phyloP scores from a whole-genome alignment of 2,113 vertebrate genomes.

The Phrynocephalus versicolor region DNA sequence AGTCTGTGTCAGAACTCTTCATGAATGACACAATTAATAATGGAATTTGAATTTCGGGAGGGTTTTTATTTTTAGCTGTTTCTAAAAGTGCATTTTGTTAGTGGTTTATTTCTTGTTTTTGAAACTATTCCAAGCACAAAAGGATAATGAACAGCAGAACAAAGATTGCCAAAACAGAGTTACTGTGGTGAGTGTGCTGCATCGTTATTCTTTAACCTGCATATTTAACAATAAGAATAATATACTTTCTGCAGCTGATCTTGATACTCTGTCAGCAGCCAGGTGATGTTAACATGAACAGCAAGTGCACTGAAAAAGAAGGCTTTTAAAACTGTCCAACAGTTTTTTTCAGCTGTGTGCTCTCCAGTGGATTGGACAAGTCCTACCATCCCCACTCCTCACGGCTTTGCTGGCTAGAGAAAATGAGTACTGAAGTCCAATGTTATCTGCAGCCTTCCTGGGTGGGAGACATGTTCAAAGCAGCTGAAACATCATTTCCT shows the following conservation, averaged over 20 bases:
- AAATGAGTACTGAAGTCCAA: not conserved
- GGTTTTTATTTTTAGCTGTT: not conserved
- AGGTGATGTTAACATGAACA: not conserved
- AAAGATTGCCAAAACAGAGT: not conserved
- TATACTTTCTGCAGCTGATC: not conserved
- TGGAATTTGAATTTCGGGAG: not conserved
- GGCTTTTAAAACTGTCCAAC: not conserved
- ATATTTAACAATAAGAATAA: not conserved
- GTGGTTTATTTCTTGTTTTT: not conserved
- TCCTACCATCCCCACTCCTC: not conserved
- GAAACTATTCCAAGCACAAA: conserved; percentile 16
- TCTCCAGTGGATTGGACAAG: not conserved
- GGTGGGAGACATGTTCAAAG: not conserved
- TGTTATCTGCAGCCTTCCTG: not conserved
- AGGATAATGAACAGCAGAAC: not conserved
- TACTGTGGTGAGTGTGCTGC: not conserved
- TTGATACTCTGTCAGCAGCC: not conserved
- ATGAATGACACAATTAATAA: conserved; percentile 32
- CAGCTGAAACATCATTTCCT: not conserved
- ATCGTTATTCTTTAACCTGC: not conserved
- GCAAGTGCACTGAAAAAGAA: not conserved
- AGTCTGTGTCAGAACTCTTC: conserved; percentile 38
- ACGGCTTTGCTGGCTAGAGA: not conserved
- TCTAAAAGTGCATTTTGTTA: not conserved
- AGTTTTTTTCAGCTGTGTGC: not conserved